Conservation (phyloP, 1,140 invertebrate genomes). For the Tetragonula clypearis region DNA sequence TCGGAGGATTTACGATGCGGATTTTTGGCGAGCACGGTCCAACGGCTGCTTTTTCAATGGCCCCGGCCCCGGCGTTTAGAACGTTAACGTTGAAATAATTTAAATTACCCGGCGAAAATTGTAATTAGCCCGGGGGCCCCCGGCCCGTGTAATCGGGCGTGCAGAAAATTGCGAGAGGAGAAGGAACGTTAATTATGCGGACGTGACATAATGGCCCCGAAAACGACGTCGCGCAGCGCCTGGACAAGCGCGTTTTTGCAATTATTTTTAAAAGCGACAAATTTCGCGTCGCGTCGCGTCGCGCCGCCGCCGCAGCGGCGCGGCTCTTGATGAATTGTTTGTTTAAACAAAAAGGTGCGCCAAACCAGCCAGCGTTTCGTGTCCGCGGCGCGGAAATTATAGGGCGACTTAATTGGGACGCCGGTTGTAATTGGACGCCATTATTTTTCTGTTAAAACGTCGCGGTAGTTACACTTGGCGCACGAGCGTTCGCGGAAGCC, state of each 20-base stretch:
- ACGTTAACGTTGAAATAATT: constrained; percentile 51
- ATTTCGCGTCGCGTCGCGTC: background rate
- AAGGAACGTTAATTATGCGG: constrained; percentile 51
- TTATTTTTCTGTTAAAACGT: constrained; percentile 13
- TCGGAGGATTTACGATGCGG: constrained; percentile 42
- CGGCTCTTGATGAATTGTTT: constrained; percentile 2
- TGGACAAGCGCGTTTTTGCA: background rate
- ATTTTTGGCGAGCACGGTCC: constrained; percentile 34
- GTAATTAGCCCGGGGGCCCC: constrained; percentile 39
- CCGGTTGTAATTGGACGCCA: background rate
- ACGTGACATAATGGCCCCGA: constrained; percentile 43
- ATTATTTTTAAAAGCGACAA: constrained; percentile 46
- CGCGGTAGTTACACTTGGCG: background rate
- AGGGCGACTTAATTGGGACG: constrained; percentile 11
- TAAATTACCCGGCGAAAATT: constrained; percentile 51
- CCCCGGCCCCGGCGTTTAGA: constrained; percentile 20
- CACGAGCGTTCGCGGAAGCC: background rate
- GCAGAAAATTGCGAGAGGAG: constrained; percentile 51
- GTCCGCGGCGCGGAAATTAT: background rate
- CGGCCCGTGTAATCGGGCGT: constrained; percentile 42
- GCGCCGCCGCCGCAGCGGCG: background rate
- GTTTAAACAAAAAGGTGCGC: constrained; percentile 1
- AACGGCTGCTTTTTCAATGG: constrained; percentile 50
- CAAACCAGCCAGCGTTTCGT: background rate
- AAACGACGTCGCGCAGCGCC: constrained; percentile 16